A percentile compares a stretch with the other conserved stretches of the same genome.
Evolutionary conservation across 2,113 vertebrate genomes (phyloP).

Genomic region (Solea senegalensis): DNA sequence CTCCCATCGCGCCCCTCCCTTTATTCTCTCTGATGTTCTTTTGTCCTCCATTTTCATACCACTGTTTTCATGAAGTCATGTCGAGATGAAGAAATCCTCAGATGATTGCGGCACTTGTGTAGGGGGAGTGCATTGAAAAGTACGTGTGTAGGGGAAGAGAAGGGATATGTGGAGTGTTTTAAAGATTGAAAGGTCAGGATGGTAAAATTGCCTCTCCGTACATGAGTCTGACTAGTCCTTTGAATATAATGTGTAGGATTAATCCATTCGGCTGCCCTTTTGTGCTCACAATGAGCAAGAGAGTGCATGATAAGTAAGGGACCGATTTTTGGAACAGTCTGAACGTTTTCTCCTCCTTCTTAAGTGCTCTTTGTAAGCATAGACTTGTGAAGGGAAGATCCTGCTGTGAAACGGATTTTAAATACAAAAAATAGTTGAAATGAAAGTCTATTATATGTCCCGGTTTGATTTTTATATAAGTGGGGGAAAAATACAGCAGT

Average conservation of each 20-base stretch:
- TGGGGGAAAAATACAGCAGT: neutral
- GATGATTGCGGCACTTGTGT: conserved; percentile 57
- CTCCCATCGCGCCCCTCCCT: conserved; percentile 36
- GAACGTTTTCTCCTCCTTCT: conserved; percentile 57
- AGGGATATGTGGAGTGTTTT: conserved; percentile 58
- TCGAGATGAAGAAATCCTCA: conserved; percentile 60
- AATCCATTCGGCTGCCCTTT: conserved; percentile 75
- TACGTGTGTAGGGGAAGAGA: conserved; percentile 16
- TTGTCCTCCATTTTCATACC: conserved; percentile 53
- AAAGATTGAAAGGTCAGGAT: conserved; percentile 80
- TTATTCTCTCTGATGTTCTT: conserved; percentile 33
- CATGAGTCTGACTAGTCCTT: conserved; percentile 73
- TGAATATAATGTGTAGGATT: conserved; percentile 78
- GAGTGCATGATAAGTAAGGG: conserved; percentile 62
- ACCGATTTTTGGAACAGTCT: conserved; percentile 60
- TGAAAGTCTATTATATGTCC: conserved; percentile 33
- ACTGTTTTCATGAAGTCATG: conserved; percentile 54
- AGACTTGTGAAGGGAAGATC: conserved; percentile 52
- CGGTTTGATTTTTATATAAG: conserved; percentile 42
- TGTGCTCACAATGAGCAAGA: conserved; percentile 64
- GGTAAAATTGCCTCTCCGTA: conserved; percentile 78
- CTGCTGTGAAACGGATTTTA: conserved; percentile 45
- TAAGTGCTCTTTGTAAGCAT: conserved; percentile 55
- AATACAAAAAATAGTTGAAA: conserved; percentile 15
- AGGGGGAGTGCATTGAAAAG: conserved; percentile 62